Evolutionary conservation across 2,888 invertebrate genomes (phyloP), one percentile per base, ranked within the genome.

Genomic region (Phyllotreta striolata): DNA sequence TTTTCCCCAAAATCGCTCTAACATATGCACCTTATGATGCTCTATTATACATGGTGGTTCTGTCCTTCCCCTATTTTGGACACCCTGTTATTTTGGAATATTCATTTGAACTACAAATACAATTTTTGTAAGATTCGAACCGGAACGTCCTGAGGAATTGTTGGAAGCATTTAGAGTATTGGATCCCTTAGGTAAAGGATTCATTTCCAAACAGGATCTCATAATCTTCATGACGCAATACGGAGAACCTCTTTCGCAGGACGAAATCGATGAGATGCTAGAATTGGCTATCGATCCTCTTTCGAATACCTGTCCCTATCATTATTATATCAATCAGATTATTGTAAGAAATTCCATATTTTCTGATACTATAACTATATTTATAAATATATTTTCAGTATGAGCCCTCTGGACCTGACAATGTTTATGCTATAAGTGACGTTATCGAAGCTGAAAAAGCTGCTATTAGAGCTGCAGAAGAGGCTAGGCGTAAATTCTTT

Each of bases 231-330:
- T 96, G 87, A 88, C 90, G 77, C 92, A 94, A 81, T 91, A 94
- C 78, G 96, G 96, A 0, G 97, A 97, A 79, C 92, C 93, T 0
- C 95, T 97, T 75, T 90, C 91, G 1, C 88, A 90, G 82, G 95
- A 96, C 79, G 97, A 97, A 83, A 84, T 93, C 58, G 93, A 94
- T 64, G 96, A 96, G 82, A 95, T 96, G 95, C 88, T 96, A 84
- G 89, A 90, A 65, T 86, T 90, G 4, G 95, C 95, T 0, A 84
- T 93, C 44, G 93, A 95, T 80, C 89, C 91, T 0, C 88, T 91
- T 46, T 90, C 91, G 0, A 89, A 91, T 67, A 88, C 86, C 41
- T 88, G 96, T 68, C 89, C 91, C 39, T 96, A 96, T 78, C 94
- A 94, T 79, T 91, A 89, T 76, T 94, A 93, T 79, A 89, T 94